Evolutionary conservation across 1,140 invertebrate species (phyloP).

Genomic region (Nasonia longicornis): DNA sequence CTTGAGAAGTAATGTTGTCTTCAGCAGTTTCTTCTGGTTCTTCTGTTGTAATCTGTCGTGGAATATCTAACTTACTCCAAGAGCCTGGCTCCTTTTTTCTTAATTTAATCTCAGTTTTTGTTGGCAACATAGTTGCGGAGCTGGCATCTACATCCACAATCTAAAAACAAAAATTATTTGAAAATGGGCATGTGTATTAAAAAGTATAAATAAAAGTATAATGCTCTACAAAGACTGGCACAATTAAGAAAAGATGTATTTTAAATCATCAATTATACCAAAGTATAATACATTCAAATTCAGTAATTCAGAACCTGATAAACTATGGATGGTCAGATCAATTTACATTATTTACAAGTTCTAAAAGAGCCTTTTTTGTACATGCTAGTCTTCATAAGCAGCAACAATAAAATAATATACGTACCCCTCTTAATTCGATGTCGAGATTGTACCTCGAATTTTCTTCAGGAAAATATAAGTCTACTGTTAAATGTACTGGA

Average conservation of each 20-base stretch:
- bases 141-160: conserved; percentile 79
- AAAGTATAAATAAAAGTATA: background rate
- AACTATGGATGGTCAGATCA: no score
- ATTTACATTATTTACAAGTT: background rate
- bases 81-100: conserved; percentile 86
- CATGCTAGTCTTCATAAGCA: background rate
- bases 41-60: conserved; percentile 50
- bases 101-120: conserved; percentile 96
- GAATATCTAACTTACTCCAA: conserved; percentile 84
- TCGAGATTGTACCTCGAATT: conserved; percentile 83
- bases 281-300: background rate
- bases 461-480: conserved; percentile 85
- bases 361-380: background rate
- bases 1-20: conserved; percentile 59
- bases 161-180: conserved; percentile 65
- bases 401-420: conserved; percentile 57
- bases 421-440: conserved; percentile 87
- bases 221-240: background rate
- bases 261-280: background rate
- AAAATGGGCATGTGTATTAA: background rate
- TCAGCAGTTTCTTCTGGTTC: conserved; percentile 52
- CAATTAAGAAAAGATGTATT: background rate
- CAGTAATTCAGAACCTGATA: no score
- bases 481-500: conserved; percentile 82
- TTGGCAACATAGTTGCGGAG: conserved; percentile 83